Evolutionary conservation across 2,113 vertebrate genomes (phyloP), one percentile per base, ranked within the genome.

Genomic region (Dipodomys stephensi): DNA sequence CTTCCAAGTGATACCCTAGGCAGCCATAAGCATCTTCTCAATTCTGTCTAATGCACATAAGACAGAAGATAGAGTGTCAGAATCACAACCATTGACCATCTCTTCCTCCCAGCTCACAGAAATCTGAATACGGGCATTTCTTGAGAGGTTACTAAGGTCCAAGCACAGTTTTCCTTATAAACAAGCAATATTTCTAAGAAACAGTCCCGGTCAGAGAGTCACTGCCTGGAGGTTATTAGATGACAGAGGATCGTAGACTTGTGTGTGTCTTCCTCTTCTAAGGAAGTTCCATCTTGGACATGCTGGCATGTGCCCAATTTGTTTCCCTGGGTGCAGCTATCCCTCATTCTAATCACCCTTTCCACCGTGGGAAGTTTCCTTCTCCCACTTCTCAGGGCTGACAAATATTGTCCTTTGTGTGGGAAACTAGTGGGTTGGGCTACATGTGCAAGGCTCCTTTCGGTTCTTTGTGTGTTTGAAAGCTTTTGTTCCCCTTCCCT

Each of bases 331-430:
- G 0, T 39, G 32, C 12, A 77, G 74, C 20, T 85, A 53, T 77
- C 6, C 44, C 74, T 79, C 85, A 25, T 74, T 79, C 53, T 89
- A 90, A 32, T 28, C 35, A 77, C 4, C 10, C 22, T 81, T 94
- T 92, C 62, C 76, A 77, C 23, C 62, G 27, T 69, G 57, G 32
- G 82, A 88, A 76, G 46, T 80, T 80, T 77, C 67, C 35, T 35
- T 83, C 44, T 79, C 68, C 62, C 19, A 19, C 8, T 78, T 85
- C 71, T 92, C 88, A 90, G 84, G 67, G 25, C 60, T 86, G n/a
- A 84, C 80, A 57, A 88, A 60, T 32, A 65, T 28, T 78, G 72
- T 76, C 46, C 30, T 76, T 87, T 72, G 79, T 92, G 1, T 88
- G 78, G 76, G 87, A 90, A 81, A 18, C n/a, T 49, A 77, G 85